These are phyloP conservation scores for Atrichornis clamosus DNA, from an alignment of 2,113 vertebrate species.

Conservation along the genomic window DNA sequence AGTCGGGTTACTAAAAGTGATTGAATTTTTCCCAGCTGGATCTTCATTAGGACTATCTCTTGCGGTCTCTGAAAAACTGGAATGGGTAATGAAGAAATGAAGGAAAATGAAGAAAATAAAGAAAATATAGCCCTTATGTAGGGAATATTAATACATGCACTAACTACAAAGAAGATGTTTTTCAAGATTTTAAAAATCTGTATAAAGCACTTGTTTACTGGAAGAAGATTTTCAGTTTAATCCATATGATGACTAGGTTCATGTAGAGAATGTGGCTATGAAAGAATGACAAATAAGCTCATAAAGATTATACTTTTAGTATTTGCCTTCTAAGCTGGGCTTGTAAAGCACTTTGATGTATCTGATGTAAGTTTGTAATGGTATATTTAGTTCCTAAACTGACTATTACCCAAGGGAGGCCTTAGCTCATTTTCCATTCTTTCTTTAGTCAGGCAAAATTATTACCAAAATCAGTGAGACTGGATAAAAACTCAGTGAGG, in stretches of 20 bases:
- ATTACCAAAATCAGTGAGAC: not conserved
- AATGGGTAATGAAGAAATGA: not conserved
- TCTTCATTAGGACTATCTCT: not conserved
- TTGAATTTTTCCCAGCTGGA: not conserved
- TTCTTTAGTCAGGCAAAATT: not conserved
- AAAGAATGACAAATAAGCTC: not conserved
- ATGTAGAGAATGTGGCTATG: not conserved
- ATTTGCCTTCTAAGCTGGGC: not conserved
- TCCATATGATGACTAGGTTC: not conserved
- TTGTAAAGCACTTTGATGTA: not conserved
- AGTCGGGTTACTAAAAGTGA: not conserved
- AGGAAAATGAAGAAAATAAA: not conserved
- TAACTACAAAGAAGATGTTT: not conserved
- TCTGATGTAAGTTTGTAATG: not conserved
- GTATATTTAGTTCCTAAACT: not conserved
- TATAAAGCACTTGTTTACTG: not conserved
- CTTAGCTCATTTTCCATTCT: constrained; percentile 3
- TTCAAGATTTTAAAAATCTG: not conserved
- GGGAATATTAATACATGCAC: not conserved
- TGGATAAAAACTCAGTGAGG: not conserved
- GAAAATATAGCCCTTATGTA: not conserved
- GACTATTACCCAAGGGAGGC: not conserved
- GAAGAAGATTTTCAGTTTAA: not conserved
- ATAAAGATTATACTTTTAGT: not conserved
- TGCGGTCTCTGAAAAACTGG: constrained; percentile 20